Evolutionary conservation across 2,888 invertebrate species (phyloP).

Genomic region (Apamea monoglypha): DNA sequence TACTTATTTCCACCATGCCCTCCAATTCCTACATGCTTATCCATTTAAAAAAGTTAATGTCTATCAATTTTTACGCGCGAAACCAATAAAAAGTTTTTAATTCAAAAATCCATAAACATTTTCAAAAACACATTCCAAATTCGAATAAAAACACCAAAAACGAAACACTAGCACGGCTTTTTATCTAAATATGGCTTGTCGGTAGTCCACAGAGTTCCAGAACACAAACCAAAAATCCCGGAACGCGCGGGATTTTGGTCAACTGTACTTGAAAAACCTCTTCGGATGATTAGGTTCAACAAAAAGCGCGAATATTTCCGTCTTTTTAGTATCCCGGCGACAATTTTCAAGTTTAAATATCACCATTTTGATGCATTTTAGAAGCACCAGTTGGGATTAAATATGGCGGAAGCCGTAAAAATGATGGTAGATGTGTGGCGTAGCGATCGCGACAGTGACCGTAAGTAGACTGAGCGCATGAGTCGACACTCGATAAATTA

Average conservation of each 20-base stretch:
- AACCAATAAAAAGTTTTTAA: slow-evolving; percentile 46
- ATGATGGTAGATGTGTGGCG: slow-evolving; percentile 38
- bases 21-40: slow-evolving; percentile 41
- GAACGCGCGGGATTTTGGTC: slow-evolving; percentile 79
- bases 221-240: slow-evolving; percentile 77
- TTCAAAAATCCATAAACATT: slow-evolving; percentile 53
- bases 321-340: slow-evolving; percentile 82
- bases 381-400: slow-evolving; percentile 49
- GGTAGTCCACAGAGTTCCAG: slow-evolving; percentile 70
- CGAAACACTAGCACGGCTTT: slow-evolving; percentile 46
- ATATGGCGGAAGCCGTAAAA: slow-evolving; percentile 69
- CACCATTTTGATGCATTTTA: slow-evolving; percentile 89
- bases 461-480: slow-evolving; percentile 67
- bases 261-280: slow-evolving; percentile 89
- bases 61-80: slow-evolving; percentile 51
- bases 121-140: slow-evolving; percentile 48
- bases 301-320: slow-evolving; percentile 83
- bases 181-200: slow-evolving; percentile 68
- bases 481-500: slow-evolving; percentile 52
- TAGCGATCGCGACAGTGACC: slow-evolving; percentile 68
- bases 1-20: slow-evolving; percentile 78
- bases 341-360: slow-evolving; percentile 81
- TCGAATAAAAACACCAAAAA: slow-evolving; percentile 54
- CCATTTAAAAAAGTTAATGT: slow-evolving; percentile 44
- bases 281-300: slow-evolving; percentile 87